A percentile compares a stretch with the other conserved stretches of the same genome.
Evolutionary conservation across 2,113 vertebrate species (phyloP).

Genomic region (Physeter macrocephalus): DNA sequence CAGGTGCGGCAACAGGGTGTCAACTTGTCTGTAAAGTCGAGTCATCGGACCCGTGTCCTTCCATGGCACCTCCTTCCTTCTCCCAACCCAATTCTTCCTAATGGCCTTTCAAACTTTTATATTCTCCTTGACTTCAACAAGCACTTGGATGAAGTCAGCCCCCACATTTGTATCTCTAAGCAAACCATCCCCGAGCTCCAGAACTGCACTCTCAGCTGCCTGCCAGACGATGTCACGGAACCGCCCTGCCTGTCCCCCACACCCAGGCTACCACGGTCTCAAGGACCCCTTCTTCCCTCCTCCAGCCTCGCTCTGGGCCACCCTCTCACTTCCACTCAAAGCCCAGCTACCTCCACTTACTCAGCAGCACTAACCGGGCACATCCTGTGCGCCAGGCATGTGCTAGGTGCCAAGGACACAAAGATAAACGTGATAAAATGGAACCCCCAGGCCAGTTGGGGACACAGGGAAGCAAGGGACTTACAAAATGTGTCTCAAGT

Average conservation of each 20-base stretch:
- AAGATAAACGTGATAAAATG: neutral
- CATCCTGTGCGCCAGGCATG: neutral
- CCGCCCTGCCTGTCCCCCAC: neutral
- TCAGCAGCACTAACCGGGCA: neutral
- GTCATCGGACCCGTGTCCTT: fast-evolving
- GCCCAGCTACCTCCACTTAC: neutral
- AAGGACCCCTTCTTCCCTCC: fast-evolving
- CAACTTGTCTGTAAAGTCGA: no score
- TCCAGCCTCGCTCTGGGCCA: fast-evolving
- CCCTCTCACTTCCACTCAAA: neutral
- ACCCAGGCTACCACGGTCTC: fast-evolving
- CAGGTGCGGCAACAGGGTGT: neutral
- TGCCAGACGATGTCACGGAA: fast-evolving
- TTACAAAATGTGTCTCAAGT: neutral
- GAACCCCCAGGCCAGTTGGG: fast-evolving
- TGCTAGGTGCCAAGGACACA: neutral
- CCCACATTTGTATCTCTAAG: no score
- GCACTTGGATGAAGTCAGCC: neutral
- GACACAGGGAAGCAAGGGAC: neutral
- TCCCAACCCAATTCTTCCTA: neutral
- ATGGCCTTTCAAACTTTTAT: neutral
- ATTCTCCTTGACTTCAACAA: neutral
- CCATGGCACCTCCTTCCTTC: neutral
- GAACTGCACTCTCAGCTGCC: fast-evolving
- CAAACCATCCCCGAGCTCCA: neutral